Conservation (phyloP, 2,888 invertebrate species). For the Auanema sp. region DNA sequence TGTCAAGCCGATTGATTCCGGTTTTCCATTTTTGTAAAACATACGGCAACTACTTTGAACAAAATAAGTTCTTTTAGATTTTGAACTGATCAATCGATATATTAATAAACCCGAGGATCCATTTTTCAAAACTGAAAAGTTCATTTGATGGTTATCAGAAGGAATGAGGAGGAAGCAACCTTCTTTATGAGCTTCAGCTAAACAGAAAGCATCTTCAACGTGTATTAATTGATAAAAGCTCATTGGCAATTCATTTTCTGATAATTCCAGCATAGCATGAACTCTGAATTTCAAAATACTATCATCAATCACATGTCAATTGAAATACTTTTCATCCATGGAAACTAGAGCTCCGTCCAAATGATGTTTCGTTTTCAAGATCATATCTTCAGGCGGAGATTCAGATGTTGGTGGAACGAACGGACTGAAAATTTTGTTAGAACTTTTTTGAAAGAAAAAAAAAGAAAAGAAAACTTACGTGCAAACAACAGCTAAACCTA, state of each 20-base stretch:
- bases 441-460: background rate
- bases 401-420: slow-evolving; percentile 96
- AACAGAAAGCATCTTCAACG: slow-evolving; percentile 93
- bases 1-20: slow-evolving; percentile 97
- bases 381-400: slow-evolving; percentile 95
- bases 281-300: slow-evolving; percentile 29
- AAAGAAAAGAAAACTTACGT: slow-evolving; percentile 69
- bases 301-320: background rate
- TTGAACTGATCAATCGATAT: slow-evolving; percentile 79
- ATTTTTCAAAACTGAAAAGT: slow-evolving; percentile 86
- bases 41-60: slow-evolving; percentile 93
- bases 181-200: slow-evolving; percentile 98
- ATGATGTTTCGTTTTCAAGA: slow-evolving; percentile 99
- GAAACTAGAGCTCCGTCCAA: slow-evolving; percentile 75
- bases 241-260: slow-evolving; percentile 43
- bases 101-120: slow-evolving; percentile 99
- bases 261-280: slow-evolving; percentile 54
- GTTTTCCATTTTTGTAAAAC: slow-evolving; percentile 98
- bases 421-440: slow-evolving; percentile 69
- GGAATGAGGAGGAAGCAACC: slow-evolving; percentile 73
- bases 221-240: slow-evolving; percentile 86
- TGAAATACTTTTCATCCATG: slow-evolving; percentile 50
- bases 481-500: slow-evolving; percentile 94
- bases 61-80: slow-evolving; percentile 86
- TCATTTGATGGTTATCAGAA: background rate